Evolutionary conservation across 2,113 vertebrate species (phyloP).

Genomic region (Neogobius melanostomus): DNA sequence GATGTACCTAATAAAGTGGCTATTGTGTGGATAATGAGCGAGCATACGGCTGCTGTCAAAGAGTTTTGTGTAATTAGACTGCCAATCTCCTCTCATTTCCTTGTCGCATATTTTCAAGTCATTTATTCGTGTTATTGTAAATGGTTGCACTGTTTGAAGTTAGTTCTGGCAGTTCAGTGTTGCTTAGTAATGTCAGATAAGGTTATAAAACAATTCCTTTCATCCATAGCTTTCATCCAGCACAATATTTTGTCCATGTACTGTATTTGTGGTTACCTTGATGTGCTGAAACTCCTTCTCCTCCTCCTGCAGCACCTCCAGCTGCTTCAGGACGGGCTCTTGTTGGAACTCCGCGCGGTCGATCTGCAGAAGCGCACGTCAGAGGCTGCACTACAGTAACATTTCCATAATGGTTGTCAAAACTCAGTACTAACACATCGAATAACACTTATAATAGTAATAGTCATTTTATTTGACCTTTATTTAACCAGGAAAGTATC

Average conservation of each 20-base stretch:
- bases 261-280: conserved; percentile 82
- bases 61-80: background rate
- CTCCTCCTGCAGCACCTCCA: conserved; percentile 97
- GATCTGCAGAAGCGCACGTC: conserved; percentile 76
- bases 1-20: background rate
- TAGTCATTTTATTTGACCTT: too few relatives aligned
- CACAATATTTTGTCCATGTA: background rate
- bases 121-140: too few relatives aligned
- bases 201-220: too few relatives aligned
- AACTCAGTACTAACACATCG: background rate
- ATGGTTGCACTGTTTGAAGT: too few relatives aligned
- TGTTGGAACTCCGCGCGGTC: conserved; percentile 95
- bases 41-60: background rate
- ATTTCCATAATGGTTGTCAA: background rate
- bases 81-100: background rate
- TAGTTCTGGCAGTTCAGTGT: too few relatives aligned
- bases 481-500: too few relatives aligned
- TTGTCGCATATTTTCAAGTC: background rate
- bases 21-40: conserved; percentile 5
- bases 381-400: background rate
- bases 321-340: conserved; percentile 95
- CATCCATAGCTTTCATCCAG: background rate
- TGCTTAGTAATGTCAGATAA: too few relatives aligned
- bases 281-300: conserved; percentile 98
- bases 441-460: too few relatives aligned